Percentiles rank a stretch among this genome's conserved stretches.
phyloP scores from a whole-genome alignment of 1,140 invertebrate genomes.

The Megathymus violae region DNA sequence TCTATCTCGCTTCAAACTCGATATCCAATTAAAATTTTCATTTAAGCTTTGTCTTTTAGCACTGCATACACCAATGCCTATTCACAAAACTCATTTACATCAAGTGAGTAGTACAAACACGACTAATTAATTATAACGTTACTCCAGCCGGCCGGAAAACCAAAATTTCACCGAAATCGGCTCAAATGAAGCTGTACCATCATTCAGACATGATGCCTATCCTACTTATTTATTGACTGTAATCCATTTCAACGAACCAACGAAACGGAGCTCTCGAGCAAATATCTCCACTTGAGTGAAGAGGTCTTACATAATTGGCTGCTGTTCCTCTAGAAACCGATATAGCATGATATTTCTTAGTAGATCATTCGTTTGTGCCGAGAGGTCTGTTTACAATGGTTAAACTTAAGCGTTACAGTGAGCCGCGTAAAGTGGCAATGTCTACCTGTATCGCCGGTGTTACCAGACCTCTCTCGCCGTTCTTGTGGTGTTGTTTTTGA shows the following conservation, averaged over 20 bases:
- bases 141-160: conserved; percentile 41
- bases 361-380: conserved; percentile 15
- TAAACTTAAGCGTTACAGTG: conserved; percentile 51
- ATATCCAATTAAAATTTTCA: conserved; percentile 34
- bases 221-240: conserved; percentile 67
- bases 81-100: conserved; percentile 27
- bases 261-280: conserved; percentile 26
- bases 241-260: conserved; percentile 57
- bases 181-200: conserved; percentile 56
- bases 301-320: conserved; percentile 45
- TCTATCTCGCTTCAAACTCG: conserved; percentile 25
- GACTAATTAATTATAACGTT: conserved; percentile 52
- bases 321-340: conserved; percentile 32
- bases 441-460: conserved; percentile 47
- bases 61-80: conserved; percentile 6
- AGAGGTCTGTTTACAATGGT: conserved; percentile 45
- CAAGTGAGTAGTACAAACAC: conserved; percentile 34
- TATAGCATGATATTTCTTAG: conserved; percentile 35
- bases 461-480: conserved; percentile 36
- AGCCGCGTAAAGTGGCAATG: conserved; percentile 58
- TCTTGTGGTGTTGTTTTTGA: conserved; percentile 48
- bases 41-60: conserved; percentile 25
- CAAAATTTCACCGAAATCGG: conserved; percentile 55
- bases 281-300: conserved; percentile 26
- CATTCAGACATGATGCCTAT: conserved; percentile 58